Base-by-base conservation (phyloP, 1,140 invertebrate genomes). In the Magallana angulata region DNA sequence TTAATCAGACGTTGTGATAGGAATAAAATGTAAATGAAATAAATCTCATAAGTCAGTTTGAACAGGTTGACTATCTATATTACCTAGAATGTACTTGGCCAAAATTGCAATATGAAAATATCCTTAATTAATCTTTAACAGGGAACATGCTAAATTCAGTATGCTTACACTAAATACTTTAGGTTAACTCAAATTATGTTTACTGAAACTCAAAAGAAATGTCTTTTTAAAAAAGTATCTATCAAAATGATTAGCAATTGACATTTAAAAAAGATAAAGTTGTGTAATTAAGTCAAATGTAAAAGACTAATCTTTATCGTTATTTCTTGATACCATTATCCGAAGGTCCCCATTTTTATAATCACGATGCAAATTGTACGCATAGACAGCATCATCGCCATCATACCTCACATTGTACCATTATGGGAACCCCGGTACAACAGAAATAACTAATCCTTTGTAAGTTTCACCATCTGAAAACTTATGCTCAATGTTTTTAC, bases 331-430 rank as follows among this genome's bases (percentile, higher is more conserved):
- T 24, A 76, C 71, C 11, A 76, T 36, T 76, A 76, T 76, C 36
- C 18, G 11, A 16, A 76, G 36, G 36, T 76, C 71, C n/a, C 71
- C 71, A 16, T 76, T 84, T 16, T 85, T 30, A 80, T 89, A 89
- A 68, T 90, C 88, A 62, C 80, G 80, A 9, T 56, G 2, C 48
- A 90, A 64, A 82, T 86, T 87, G 57, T 86, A 90, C 4, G 84
- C 90, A 88, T 90, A 90, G 24, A 90, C 76, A 24, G 89, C 82
- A 12, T 82, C 84, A 58, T 90, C 87, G 64, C 81, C 62, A 8
- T 88, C 82, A 84, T 90, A 88, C 87, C 88, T 88, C 18, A 90
- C 36, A 82, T 89, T 90, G 68, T 89, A 90, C 88, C 86, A 90
- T 5, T 82, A 24, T 24, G 76, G 64, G 84, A 89, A 89, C 7